Evolutionary conservation across 2,113 vertebrate species (phyloP).

Genomic region (Bufo gargarizans): DNA sequence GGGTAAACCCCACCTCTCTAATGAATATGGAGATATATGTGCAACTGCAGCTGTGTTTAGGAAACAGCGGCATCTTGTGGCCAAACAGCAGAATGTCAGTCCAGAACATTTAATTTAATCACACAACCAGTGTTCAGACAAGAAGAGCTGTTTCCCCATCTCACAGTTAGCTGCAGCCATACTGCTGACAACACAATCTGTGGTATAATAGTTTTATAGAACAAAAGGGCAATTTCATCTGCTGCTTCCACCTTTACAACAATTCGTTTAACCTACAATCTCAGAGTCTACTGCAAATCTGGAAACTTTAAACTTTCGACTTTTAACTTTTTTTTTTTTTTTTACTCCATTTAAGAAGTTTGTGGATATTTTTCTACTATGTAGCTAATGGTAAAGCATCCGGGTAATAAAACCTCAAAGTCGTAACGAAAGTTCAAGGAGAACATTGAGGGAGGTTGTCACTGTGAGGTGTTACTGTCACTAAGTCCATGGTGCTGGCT

Average conservation of each 20-base stretch:
- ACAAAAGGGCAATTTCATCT: constrained; percentile 16
- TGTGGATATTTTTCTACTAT: not conserved
- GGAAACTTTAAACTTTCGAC: too few species aligned
- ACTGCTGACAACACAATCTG: not conserved
- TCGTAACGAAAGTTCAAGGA: not conserved
- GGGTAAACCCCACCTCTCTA: too few species aligned
- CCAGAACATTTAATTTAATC: too few species aligned
- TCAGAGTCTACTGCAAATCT: not conserved
- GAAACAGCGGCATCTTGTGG: too few species aligned
- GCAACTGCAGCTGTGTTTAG: too few species aligned
- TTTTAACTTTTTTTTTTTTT: not conserved
- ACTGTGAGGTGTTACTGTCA: not conserved
- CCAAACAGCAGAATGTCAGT: too few species aligned
- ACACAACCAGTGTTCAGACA: too few species aligned
- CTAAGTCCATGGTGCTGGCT: too few species aligned
- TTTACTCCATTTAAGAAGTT: not conserved
- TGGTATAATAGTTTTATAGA: not conserved
- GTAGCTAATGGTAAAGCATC: not conserved
- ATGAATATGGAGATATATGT: too few species aligned
- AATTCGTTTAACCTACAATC: constrained; percentile 17
- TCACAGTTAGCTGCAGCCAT: too few species aligned
- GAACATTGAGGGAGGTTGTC: not conserved
- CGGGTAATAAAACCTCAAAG: not conserved
- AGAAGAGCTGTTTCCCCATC: too few species aligned
- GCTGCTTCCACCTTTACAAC: not conserved